These are phyloP conservation scores for Cephus spinipes DNA, from an alignment of 2,888 invertebrate species.

Conservation along the genomic window DNA sequence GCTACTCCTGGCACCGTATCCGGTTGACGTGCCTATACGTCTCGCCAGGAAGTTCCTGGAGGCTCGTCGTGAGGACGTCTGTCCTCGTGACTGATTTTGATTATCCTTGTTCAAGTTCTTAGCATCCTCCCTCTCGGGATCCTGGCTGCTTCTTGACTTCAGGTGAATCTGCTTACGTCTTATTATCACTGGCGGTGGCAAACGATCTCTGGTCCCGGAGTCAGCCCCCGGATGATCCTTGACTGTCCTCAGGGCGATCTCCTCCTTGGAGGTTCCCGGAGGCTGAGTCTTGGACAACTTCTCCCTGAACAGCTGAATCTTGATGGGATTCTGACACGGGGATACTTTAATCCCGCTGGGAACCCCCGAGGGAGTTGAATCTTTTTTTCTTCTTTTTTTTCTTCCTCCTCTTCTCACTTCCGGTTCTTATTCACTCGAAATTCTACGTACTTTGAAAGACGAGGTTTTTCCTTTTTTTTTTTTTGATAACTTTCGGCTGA, in stretches of 20 bases:
- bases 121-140: conserved; percentile 10
- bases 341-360: neutral
- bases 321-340: conserved; percentile 37
- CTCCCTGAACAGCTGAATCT: conserved; percentile 59
- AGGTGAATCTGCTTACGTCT: conserved; percentile 54
- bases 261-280: conserved; percentile 46
- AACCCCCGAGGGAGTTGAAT: neutral
- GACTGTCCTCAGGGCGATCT: conserved; percentile 49
- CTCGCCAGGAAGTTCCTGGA: conserved; percentile 22
- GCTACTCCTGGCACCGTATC: conserved; percentile 21
- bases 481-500: neutral
- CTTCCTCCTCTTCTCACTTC: neutral
- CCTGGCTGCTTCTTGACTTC: conserved; percentile 14
- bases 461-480: no score
- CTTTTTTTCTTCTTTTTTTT: neutral
- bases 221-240: neutral
- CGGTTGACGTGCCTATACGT: conserved; percentile 22
- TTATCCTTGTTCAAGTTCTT: conserved; percentile 2
- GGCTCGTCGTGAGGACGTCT: neutral
- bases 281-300: conserved; percentile 48
- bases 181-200: conserved; percentile 61
- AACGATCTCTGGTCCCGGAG: conserved; percentile 3
- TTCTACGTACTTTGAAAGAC: neutral
- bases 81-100: conserved; percentile 1
- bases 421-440: neutral